A percentile compares a stretch with the other conserved stretches of the same genome.
Conservation (phyloP, 2,113 vertebrate genomes). For the Cyphomyrus plagiostoma region DNA sequence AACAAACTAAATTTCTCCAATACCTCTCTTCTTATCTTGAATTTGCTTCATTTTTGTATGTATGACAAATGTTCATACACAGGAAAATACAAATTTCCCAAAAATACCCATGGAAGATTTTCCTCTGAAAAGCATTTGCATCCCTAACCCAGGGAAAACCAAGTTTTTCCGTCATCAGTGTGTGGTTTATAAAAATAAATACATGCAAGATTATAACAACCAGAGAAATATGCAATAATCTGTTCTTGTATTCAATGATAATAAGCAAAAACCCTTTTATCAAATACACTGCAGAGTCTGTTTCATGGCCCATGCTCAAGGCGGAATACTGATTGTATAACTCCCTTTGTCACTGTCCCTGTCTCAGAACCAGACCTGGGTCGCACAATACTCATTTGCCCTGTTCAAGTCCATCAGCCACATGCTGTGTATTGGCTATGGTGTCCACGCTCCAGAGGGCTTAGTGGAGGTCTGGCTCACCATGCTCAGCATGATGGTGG, state of each 20-base stretch:
- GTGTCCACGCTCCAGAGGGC: conserved; percentile 82
- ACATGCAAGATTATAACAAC: neutral
- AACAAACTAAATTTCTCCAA: neutral
- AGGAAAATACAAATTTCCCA: neutral
- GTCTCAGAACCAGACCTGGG: conserved; percentile 88
- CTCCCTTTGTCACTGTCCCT: neutral
- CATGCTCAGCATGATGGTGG: conserved; percentile 95
- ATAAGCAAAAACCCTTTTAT: neutral
- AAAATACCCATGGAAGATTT: neutral
- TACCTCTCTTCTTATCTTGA: neutral
- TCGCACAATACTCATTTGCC: conserved; percentile 89
- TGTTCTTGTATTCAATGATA: neutral
- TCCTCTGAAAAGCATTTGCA: neutral
- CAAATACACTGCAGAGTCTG: neutral
- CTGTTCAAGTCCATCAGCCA: conserved; percentile 79
- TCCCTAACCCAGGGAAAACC: neutral
- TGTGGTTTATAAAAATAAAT: neutral
- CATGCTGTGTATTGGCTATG: conserved; percentile 76
- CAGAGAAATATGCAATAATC: neutral
- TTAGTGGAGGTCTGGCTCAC: conserved; percentile 93
- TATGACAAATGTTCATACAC: neutral
- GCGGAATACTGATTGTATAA: neutral
- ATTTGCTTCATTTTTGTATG: neutral
- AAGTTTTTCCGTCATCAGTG: neutral
- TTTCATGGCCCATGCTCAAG: neutral